Percentiles rank a stretch among this genome's conserved stretches.
Evolutionary conservation across 2,888 invertebrate genomes (phyloP).

Genomic region (Bombylius discolor): DNA sequence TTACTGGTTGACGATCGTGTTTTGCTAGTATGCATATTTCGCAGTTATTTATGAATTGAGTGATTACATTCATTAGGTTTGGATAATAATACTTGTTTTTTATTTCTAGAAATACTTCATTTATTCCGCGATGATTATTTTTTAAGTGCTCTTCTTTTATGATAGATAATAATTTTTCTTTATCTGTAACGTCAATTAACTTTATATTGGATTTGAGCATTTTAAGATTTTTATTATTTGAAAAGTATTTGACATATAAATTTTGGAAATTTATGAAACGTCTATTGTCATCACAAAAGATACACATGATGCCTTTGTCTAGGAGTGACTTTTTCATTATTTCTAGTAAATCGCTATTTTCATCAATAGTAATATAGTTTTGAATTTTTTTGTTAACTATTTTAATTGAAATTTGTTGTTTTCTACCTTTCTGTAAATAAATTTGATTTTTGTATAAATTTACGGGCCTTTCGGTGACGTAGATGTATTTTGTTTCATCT

Average conservation of each 20-base stretch:
- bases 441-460: background rate
- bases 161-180: background rate
- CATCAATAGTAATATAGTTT: background rate
- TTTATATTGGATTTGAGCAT: background rate
- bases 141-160: constrained; percentile 8
- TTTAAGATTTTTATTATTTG: background rate
- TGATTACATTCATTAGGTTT: constrained; percentile 9
- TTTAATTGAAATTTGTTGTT: background rate
- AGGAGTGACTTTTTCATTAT: background rate
- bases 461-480: too few species aligned
- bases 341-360: background rate
- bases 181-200: background rate
- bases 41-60: constrained; percentile 11
- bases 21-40: constrained; percentile 14
- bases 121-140: constrained; percentile 4
- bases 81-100: constrained; percentile 9
- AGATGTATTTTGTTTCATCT: too few species aligned
- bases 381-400: background rate
- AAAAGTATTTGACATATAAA: background rate
- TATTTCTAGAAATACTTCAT: background rate
- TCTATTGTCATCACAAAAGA: background rate
- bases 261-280: background rate
- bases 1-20: constrained; percentile 15
- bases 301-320: background rate
- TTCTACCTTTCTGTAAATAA: background rate